These are phyloP conservation scores for Mystacornis crossleyi DNA, from an alignment of 2,113 vertebrate species.

Conservation along the genomic window DNA sequence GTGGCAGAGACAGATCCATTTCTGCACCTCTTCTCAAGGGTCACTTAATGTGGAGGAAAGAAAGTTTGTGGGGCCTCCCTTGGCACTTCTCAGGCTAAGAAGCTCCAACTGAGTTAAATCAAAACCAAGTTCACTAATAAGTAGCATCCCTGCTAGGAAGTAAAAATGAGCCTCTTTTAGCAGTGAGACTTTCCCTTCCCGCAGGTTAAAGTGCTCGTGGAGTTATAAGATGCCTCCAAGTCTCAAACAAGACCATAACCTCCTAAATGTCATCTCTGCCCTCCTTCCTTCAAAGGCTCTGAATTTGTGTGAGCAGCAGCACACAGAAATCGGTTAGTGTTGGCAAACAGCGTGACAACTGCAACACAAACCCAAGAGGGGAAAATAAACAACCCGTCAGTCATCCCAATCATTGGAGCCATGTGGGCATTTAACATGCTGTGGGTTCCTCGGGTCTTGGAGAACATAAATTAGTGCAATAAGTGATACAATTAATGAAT, in stretches of 20 bases:
- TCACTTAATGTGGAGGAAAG: neutral
- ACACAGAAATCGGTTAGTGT: conserved; percentile 1
- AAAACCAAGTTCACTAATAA: neutral
- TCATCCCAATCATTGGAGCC: conserved; percentile 42
- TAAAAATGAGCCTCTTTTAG: neutral
- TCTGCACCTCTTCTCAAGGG: conserved; percentile 51
- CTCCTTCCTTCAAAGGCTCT: neutral
- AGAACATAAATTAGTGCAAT: conserved; percentile 46
- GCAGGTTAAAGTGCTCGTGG: neutral
- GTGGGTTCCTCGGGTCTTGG: neutral
- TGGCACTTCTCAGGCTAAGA: neutral
- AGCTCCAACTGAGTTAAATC: neutral
- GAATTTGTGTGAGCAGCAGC: neutral
- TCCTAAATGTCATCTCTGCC: neutral
- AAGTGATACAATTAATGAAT: conserved; percentile 41
- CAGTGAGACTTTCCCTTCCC: neutral
- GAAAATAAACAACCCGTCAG: conserved; percentile 60
- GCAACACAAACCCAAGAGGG: conserved; percentile 54
- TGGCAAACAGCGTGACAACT: conserved; percentile 52
- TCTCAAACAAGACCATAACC: neutral
- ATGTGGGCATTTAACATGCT: conserved; percentile 50
- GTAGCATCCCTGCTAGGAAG: neutral
- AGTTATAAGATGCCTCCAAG: neutral
- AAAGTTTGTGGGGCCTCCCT: neutral
- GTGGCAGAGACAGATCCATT: conserved; percentile 62